These are phyloP conservation scores for Luidia sarsii DNA, from an alignment of 53 echinoderm and acorn worm species.

Conservation along the genomic window DNA sequence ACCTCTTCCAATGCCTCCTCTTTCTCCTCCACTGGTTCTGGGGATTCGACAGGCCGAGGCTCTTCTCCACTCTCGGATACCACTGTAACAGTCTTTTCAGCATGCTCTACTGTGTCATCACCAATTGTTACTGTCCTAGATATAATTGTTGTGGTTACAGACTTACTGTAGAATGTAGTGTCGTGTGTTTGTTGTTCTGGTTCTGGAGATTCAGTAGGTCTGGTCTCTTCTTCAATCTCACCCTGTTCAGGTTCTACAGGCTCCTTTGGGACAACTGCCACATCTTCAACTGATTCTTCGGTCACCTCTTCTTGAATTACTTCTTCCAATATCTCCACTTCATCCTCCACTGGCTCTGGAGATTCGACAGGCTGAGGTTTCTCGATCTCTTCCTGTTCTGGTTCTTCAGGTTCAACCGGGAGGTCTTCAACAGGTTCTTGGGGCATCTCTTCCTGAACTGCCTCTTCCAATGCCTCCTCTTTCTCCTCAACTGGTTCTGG, in stretches of 20 bases:
- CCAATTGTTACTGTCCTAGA: constrained; percentile 23
- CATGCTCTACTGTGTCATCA: constrained; percentile 1
- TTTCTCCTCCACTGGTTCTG: background rate
- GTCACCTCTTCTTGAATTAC: constrained; percentile 15
- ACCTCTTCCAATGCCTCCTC: constrained; percentile 6
- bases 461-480: background rate
- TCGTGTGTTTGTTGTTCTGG: background rate
- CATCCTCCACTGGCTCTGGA: background rate
- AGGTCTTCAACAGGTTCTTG: constrained; percentile 17
- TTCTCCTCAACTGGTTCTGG: too few species aligned
- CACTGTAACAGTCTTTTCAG: constrained; percentile 6
- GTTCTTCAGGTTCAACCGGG: background rate
- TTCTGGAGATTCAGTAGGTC: constrained; percentile 22
- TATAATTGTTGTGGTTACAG: constrained; percentile 49
- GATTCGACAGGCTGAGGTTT: too few species aligned
- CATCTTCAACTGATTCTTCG: constrained; percentile 17
- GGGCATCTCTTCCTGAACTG: background rate
- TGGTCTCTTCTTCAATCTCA: constrained; percentile 7
- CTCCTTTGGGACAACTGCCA: background rate
- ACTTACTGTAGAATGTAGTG: background rate
- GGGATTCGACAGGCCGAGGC: background rate
- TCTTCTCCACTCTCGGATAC: constrained; percentile 11
- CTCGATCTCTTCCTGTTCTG: background rate
- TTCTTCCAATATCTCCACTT: constrained; percentile 34
- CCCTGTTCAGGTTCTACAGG: background rate